Base-by-base conservation (phyloP, 2,113 vertebrate genomes). In the Spea multiplicata region DNA sequence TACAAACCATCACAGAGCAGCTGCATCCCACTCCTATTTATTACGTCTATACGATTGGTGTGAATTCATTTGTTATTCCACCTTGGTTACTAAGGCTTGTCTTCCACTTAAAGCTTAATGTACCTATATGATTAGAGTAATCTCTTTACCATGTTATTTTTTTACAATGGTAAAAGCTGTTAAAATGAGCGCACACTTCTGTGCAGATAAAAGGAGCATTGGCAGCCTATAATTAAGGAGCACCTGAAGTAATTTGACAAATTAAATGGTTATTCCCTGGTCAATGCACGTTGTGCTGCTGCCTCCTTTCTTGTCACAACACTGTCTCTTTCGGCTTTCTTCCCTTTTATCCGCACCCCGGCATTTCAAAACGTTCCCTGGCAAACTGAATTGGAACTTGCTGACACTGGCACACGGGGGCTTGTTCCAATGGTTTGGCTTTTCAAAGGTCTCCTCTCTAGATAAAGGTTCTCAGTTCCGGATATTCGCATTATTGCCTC, bases 51-150 rank as follows among this genome's bases (percentile, higher is more conserved):
- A 8, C 8, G 69, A 53, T 14, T 66, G 64, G 52, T 10, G 47
- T 48, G 50, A 65, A 61, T 52, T 50, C 64, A 68, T 9, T 80
- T 67, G 64, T 74, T 67, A 50, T 74, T 16, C 71, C 71, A 47
- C 45, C 62, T 66, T 72, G 17, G 61, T 70, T 80, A 49, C 78
- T 61, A 47, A 14, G 71, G 78, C 71, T 59, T 80, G 64, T 61
- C 78, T 74, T 66, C 71, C 77, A 73, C 52, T 80, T 80, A 80
- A 67, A 73, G 62, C 78, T 74, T 68, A 74, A 74, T 68, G 78
- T 68, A 74, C 71, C 78, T 74, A 74, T 73, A 74, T 80, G 78
- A 80, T 80, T 80, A 80, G 71, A 68, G 71, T 68, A 80, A 80
- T 80, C 71, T 74, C 71, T 80, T 68, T 68, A 74, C 64, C 71